These are phyloP conservation scores for Phainopepla nitens DNA, from an alignment of 2,113 vertebrate species.

Conservation along the genomic window DNA sequence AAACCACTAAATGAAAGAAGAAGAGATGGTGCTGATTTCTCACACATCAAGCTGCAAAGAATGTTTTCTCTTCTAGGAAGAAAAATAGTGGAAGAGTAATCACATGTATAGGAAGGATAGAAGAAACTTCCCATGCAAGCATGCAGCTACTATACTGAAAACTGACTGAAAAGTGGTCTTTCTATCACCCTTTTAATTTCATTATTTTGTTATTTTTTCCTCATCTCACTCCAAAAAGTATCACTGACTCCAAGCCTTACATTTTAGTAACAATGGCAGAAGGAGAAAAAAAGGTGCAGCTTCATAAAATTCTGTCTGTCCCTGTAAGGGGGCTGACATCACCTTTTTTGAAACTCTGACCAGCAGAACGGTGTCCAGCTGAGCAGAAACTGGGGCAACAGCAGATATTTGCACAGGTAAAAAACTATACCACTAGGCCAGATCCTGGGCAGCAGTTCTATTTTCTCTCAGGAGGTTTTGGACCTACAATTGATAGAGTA, in stretches of 20 bases:
- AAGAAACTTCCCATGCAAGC: neutral
- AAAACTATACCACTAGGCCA: neutral
- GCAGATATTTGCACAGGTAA: neutral
- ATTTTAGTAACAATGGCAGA: neutral
- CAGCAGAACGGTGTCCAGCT: neutral
- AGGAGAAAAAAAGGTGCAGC: neutral
- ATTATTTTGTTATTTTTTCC: neutral
- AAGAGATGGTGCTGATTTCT: neutral
- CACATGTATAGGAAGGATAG: neutral
- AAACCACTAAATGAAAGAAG: neutral
- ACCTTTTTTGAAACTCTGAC: neutral
- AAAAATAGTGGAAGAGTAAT: neutral
- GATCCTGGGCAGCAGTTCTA: neutral
- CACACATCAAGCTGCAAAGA: neutral
- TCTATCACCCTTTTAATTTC: neutral
- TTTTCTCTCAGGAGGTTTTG: neutral
- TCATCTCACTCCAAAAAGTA: neutral
- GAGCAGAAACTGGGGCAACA: neutral
- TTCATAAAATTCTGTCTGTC: neutral
- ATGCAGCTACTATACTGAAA: neutral
- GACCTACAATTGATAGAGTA: neutral
- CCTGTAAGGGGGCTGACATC: neutral
- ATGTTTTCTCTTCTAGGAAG: neutral
- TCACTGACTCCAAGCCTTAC: neutral
- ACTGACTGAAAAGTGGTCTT: neutral